Conservation (phyloP, 2,113 vertebrate genomes). For the Ursus arctos region DNA sequence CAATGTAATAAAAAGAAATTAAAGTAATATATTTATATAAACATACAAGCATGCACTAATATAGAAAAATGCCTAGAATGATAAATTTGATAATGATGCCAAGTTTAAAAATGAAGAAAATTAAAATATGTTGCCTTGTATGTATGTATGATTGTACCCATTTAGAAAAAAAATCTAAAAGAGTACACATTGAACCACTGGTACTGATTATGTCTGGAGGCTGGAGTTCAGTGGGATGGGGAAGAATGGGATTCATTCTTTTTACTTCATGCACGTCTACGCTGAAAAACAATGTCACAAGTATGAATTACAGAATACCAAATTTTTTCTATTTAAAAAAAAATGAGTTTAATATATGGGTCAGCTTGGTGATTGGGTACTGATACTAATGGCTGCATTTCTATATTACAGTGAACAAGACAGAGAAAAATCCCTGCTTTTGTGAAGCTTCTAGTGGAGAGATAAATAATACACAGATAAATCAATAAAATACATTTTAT, state of each 20-base stretch:
- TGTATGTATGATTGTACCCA: not conserved
- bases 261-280: not conserved
- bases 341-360: not conserved
- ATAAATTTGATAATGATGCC: not conserved
- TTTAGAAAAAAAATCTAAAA: not conserved
- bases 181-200: not conserved
- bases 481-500: not conserved
- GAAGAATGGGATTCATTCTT: not conserved
- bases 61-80: conserved; percentile 1
- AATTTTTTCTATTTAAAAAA: not conserved
- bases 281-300: not conserved
- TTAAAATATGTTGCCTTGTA: not conserved
- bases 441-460: not conserved
- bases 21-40: not conserved
- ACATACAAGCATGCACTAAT: not conserved
- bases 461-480: not conserved
- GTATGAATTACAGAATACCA: not conserved
- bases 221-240: not conserved
- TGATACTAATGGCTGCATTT: not conserved
- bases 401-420: not conserved
- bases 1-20: not conserved
- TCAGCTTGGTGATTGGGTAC: not conserved
- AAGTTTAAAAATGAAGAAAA: conserved; percentile 16
- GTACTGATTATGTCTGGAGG: not conserved
- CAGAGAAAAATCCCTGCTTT: not conserved